Conservation (phyloP, 2,888 invertebrate species). For the Ectobius pallidus region DNA sequence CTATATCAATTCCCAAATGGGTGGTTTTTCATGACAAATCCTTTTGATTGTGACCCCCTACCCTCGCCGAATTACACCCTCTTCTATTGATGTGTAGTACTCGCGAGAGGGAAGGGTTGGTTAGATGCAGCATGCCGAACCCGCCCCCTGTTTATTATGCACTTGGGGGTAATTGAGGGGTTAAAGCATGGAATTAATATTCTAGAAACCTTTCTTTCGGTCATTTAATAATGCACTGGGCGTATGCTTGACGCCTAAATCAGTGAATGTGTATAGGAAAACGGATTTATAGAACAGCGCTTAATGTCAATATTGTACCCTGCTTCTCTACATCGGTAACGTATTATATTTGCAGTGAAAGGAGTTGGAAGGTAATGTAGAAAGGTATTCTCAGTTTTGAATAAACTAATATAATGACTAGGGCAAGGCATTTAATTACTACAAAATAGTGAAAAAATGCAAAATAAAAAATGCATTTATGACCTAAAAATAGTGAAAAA, state of each 20-base stretch:
- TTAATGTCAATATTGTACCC: no score
- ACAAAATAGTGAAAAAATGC: no score
- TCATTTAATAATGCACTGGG: background rate
- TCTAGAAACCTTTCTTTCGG: background rate
- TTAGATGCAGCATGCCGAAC: background rate
- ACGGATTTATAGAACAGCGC: no score
- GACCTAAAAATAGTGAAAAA: no score
- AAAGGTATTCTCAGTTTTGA: no score
- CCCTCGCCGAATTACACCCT: background rate
- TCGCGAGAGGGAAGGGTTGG: background rate
- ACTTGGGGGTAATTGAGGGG: conserved; percentile 10
- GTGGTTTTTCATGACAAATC: conserved; percentile 8
- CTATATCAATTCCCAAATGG: background rate
- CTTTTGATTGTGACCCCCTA: background rate
- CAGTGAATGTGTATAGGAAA: background rate
- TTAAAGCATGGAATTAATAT: conserved; percentile 12
- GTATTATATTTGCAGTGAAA: no score
- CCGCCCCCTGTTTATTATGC: background rate
- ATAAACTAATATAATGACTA: no score
- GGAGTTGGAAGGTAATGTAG: no score
- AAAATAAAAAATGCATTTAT: no score
- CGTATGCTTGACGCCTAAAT: background rate
- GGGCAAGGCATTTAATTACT: no score
- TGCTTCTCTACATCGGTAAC: no score
- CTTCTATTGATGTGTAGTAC: conserved; percentile 12